A percentile compares a stretch with the other conserved stretches of the same genome.
Conservation (phyloP, 2,888 invertebrate species). For the Anoncus sp. region DNA sequence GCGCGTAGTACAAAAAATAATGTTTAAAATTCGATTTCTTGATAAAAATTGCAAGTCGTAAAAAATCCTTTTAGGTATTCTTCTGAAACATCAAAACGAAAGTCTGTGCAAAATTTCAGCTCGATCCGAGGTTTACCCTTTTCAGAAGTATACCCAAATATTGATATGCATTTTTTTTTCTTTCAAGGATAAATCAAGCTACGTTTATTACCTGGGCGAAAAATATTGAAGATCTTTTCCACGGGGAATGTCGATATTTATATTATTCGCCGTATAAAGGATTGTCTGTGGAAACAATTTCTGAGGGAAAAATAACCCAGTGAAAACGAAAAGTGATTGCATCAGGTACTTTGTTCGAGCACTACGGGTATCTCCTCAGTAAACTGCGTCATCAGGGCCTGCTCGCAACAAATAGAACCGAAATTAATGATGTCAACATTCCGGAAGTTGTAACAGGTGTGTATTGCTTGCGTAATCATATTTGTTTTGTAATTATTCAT, state of each 20-base stretch:
- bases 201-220: constrained; percentile 20
- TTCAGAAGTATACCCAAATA: too few species aligned
- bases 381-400: constrained; percentile 22
- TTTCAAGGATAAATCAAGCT: constrained; percentile 22
- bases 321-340: constrained; percentile 17
- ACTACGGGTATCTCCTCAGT: constrained; percentile 8
- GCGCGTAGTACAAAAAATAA: too few species aligned
- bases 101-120: too few species aligned
- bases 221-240: constrained; percentile 26
- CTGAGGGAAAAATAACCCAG: constrained; percentile 11
- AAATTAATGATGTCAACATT: constrained; percentile 12
- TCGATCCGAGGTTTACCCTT: too few species aligned
- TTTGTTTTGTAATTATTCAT: constrained; percentile 25
- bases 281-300: constrained; percentile 18
- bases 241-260: constrained; percentile 21
- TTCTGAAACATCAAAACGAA: too few species aligned
- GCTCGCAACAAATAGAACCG: constrained; percentile 18
- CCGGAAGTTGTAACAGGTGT: constrained; percentile 10
- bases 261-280: constrained; percentile 29
- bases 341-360: constrained; percentile 22
- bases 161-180: constrained; percentile 16
- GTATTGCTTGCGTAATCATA: constrained; percentile 11
- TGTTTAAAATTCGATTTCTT: too few species aligned
- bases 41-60: too few species aligned
- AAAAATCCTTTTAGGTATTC: too few species aligned